These are phyloP conservation scores for Forbesichthys papilliferus DNA, from an alignment of 2,113 vertebrate genomes.

Conservation along the genomic window DNA sequence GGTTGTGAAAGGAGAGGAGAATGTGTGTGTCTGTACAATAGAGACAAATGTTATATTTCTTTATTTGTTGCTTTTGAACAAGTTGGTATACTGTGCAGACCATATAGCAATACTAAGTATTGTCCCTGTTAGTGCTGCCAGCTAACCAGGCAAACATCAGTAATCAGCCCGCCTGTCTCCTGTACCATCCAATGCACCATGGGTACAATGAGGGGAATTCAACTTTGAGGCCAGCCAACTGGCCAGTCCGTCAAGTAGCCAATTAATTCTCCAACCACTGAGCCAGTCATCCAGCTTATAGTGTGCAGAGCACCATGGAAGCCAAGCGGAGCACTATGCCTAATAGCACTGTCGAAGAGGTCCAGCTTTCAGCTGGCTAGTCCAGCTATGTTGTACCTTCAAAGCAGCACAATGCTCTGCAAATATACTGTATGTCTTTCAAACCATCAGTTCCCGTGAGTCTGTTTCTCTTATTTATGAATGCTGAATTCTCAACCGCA, in stretches of 20 bases:
- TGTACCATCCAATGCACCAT: too few relatives aligned
- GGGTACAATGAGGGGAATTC: neutral
- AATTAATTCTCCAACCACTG: neutral
- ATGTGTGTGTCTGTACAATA: neutral
- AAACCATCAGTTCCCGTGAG: neutral
- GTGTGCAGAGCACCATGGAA: neutral
- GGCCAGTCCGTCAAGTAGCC: neutral
- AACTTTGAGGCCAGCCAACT: neutral
- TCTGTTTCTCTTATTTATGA: neutral
- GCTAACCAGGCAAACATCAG: too few relatives aligned
- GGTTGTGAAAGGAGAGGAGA: too few relatives aligned
- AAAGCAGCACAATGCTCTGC: slow-evolving; percentile 23
- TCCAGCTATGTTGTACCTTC: slow-evolving; percentile 13
- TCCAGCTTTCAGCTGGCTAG: slow-evolving; percentile 22
- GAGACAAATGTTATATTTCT: too few relatives aligned
- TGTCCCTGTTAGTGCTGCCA: too few relatives aligned
- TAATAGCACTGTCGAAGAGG: slow-evolving; percentile 24
- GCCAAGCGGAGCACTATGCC: neutral
- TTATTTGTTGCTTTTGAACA: too few relatives aligned
- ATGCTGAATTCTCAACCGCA: neutral
- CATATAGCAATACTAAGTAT: too few relatives aligned
- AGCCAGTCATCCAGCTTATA: slow-evolving; percentile 2
- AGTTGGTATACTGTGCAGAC: too few relatives aligned
- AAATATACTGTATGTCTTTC: slow-evolving; percentile 10
- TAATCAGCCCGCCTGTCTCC: neutral